Base-by-base conservation (phyloP, 1,140 invertebrate species). In the Drosophila truncata region DNA sequence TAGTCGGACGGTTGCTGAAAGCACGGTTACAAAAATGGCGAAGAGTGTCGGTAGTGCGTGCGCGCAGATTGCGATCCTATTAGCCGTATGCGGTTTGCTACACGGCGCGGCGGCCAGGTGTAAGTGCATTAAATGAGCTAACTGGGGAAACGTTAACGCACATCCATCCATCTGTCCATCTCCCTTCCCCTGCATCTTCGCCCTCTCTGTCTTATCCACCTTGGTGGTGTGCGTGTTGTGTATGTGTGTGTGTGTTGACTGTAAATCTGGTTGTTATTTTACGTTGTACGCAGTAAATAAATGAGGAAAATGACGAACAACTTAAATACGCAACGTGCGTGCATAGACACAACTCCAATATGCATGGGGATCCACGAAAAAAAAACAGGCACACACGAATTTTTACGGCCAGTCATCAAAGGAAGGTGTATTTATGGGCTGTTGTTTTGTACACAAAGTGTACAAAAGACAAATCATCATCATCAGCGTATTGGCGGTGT, bases 41-140 rank as follows among this genome's bases (percentile, higher is more conserved):
- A 88, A 90, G 77, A 78, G 33, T 71, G 44, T 88, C 62, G 73
- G 80, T 74, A 57, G 83, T 88, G 80, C 81, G 85, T 88, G 73
- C 85, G 85, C 84, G 80, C 80, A 72, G 78, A 74, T 88, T 54
- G 80, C 78, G 72, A 74, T 88, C 77, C 62, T 87, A 52, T 71
- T 87, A 66, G 77, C 78, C 52, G 50, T 88, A 44, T 62, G 27
- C 61, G 63, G 78, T 75, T 71, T 71, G 71, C 59, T 76, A 52
- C 65, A 74, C 27, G 47, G 25, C 31, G 46, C 62, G 31, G 9
- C 41, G 57, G 74, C 63, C 23, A 23, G 25, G 64, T 69, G 84
- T 88, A 88, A 88, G 84, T 73, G 70, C 52, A 16, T 3, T 8
- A 4, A 52, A 52, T 14, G 6, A 37, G 9, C 52, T 37, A 16